Conservation (phyloP, 2,797 vertebrate species). For the Dipus sagitta region DNA sequence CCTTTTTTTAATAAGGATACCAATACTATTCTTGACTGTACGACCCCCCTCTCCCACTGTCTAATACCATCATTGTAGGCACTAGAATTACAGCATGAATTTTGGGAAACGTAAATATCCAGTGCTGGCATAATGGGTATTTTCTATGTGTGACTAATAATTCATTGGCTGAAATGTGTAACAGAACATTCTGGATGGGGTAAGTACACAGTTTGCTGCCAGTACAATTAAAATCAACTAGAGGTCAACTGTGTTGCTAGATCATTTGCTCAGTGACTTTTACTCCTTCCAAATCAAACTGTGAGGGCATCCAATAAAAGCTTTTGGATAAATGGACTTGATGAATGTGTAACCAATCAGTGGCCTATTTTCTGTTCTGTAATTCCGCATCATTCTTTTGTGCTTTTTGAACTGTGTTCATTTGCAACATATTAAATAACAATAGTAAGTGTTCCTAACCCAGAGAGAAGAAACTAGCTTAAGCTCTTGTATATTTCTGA, state of each 20-base stretch:
- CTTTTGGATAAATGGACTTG: conserved; percentile 63
- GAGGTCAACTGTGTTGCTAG: background rate
- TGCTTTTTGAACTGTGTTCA: conserved; percentile 61
- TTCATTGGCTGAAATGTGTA: background rate
- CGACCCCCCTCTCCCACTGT: background rate
- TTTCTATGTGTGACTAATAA: background rate
- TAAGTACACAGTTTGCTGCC: background rate
- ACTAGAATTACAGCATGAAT: background rate
- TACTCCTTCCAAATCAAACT: conserved; percentile 31
- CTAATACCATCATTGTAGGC: background rate
- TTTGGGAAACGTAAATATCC: background rate
- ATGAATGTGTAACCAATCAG: conserved; percentile 70
- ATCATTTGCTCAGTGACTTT: conserved; percentile 34
- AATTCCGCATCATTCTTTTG: conserved; percentile 64
- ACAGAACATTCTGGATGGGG: background rate
- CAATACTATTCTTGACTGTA: background rate
- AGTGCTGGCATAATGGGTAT: background rate
- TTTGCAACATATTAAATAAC: conserved; percentile 55
- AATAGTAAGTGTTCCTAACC: conserved; percentile 27
- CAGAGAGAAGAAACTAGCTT: conserved; percentile 43
- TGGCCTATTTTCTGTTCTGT: conserved; percentile 59
- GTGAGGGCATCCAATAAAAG: conserved; percentile 34
- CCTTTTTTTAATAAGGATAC: background rate
- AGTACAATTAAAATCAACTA: conserved; percentile 35
- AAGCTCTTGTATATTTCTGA: conserved; percentile 37